Evolutionary conservation across 2,113 vertebrate species (phyloP).

Genomic region (Candoia aspera): DNA sequence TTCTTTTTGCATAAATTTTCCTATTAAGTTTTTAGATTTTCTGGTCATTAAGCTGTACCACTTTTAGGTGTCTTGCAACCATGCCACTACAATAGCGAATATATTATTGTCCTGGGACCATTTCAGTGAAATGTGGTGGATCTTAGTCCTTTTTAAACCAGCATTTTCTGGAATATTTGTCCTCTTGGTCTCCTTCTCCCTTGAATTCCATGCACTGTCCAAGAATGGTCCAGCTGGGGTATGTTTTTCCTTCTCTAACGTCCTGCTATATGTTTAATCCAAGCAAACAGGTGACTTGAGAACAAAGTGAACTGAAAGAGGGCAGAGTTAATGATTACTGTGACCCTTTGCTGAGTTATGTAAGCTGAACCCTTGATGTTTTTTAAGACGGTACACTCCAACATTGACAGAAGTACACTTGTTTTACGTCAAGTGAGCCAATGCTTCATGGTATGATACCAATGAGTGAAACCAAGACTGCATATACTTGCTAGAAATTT

Average conservation of each 20-base stretch:
- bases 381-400: not conserved
- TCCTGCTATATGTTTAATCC: slow-evolving; percentile 58
- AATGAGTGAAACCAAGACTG: not conserved
- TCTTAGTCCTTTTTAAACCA: not conserved
- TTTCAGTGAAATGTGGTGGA: not conserved
- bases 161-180: not conserved
- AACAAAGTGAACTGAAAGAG: slow-evolving; percentile 50
- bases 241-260: slow-evolving; percentile 41
- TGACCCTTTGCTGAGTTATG: slow-evolving; percentile 55
- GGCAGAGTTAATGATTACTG: slow-evolving; percentile 69
- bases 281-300: slow-evolving; percentile 68
- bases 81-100: not conserved
- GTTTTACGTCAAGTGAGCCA: slow-evolving; percentile 7
- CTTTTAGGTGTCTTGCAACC: not conserved
- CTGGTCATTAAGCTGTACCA: not conserved
- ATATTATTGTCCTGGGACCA: not conserved
- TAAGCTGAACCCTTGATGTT: slow-evolving; percentile 57
- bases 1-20: not conserved
- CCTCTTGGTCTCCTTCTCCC: accelerated
- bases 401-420: not conserved
- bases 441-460: not conserved
- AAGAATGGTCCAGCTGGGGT: slow-evolving; percentile 3
- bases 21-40: not conserved
- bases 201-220: slow-evolving; percentile 20
- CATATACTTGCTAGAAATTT: not conserved